Evolutionary conservation across 2,888 invertebrate species (phyloP), one percentile per base, ranked within the genome.

Genomic region (Phortica okadai): DNA sequence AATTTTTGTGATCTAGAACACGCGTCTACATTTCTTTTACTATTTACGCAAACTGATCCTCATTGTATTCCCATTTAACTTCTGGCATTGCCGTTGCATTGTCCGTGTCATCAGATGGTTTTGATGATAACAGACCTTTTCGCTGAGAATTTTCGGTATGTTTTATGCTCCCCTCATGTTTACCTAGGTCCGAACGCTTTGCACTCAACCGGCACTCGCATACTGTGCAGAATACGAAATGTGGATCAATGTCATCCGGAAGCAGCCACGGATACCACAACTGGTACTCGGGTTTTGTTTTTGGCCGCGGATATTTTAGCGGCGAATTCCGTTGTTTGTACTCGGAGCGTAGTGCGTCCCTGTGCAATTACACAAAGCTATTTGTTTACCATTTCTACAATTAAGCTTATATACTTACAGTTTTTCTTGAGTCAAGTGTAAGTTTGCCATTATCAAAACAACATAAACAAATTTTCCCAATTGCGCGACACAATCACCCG

Each of bases 121-220:
- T 87, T 56, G 62, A 72, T 6, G 66, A 41, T n/a, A 72, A 16
- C 58, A 81, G 56, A 1, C 83, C 73, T 14, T 89, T 87, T 7
- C 89, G 82, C 42, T 87, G 82, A 0, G 89, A 81, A 58, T 87
- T 87, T 41, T 87, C 89, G 11, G 89, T 80, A 42, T 87, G 87
- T 21, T 87, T 87, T 1, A 89, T 89, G 79, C 87, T 87, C 76
- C 89, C 88, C 77, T 87, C 87, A 42, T 87, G 87, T 67, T 87
- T 87, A 21, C 89, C 89, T 3, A 87, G 74, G 73, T 87, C 87
- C 0, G 89, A 89, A 1, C 89, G 84, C 59, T 87, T 87, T n/a
- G 89, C 89, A 59, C 89, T 89, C 2, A 87, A 73, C 0, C 87
- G 80, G 45, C 87, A 87, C 59, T 87, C 87, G 64, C 87, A 87